Conservation (phyloP, 1,140 invertebrate species). For the Heliconius himera region DNA sequence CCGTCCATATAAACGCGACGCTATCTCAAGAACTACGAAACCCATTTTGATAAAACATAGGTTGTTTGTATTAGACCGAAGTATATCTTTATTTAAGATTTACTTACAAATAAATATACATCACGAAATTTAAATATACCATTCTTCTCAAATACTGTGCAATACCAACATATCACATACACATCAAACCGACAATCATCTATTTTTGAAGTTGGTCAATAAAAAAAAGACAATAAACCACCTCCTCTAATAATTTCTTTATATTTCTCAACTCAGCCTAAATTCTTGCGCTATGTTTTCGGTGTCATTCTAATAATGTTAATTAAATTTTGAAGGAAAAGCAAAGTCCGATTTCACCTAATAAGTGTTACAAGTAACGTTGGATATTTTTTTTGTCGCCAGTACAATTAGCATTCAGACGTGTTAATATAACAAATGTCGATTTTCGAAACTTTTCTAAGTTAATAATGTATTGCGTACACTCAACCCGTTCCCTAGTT, state of each 20-base stretch:
- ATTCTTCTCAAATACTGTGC: too few relatives aligned
- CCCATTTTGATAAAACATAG: too few relatives aligned
- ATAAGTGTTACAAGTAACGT: constrained; percentile 74
- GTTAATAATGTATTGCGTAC: constrained; percentile 35
- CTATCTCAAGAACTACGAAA: too few relatives aligned
- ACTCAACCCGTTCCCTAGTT: background rate
- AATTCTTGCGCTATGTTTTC: constrained; percentile 38
- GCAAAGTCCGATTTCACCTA: constrained; percentile 54
- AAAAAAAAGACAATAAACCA: background rate
- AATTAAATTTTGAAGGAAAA: constrained; percentile 79
- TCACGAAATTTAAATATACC: too few relatives aligned
- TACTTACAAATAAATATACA: too few relatives aligned
- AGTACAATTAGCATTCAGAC: constrained; percentile 70
- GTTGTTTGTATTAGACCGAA: too few relatives aligned
- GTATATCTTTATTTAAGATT: too few relatives aligned
- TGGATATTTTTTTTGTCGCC: constrained; percentile 55
- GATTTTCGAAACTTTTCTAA: constrained; percentile 56
- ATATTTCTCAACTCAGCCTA: background rate
- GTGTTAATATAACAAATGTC: constrained; percentile 73
- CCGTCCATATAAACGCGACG: too few relatives aligned
- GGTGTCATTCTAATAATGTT: constrained; percentile 72
- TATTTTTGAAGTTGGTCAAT: background rate
- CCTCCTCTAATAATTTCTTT: background rate
- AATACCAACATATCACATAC: too few relatives aligned
- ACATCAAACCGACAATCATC: background rate